These are phyloP conservation scores for Drosophila buzzatii DNA, from an alignment of 2,888 invertebrate species.

Conservation along the genomic window DNA sequence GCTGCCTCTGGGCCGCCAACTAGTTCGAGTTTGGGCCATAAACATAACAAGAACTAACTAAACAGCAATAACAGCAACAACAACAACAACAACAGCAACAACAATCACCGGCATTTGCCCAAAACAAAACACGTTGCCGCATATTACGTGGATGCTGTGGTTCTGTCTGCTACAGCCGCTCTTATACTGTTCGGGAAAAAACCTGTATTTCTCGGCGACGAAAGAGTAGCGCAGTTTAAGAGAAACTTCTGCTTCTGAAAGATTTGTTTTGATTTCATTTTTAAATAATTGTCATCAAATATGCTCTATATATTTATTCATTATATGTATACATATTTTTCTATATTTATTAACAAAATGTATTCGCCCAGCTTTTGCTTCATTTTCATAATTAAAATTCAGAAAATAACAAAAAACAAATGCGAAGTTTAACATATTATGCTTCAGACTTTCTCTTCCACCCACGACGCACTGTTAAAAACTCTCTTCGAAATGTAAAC, in stretches of 20 bases:
- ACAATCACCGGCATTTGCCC: conserved; percentile 64
- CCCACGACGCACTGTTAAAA: conserved; percentile 5
- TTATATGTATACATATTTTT: too few relatives aligned
- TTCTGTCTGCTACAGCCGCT: conserved; percentile 12
- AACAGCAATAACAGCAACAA: conserved; percentile 33
- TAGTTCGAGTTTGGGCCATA: conserved; percentile 47
- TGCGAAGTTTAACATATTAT: not conserved
- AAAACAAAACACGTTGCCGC: conserved; percentile 61
- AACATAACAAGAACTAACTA: conserved; percentile 54
- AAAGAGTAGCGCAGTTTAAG: conserved; percentile 34
- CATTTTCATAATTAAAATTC: not conserved
- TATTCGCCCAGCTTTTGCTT: not conserved
- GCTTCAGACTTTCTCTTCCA: conserved; percentile 16
- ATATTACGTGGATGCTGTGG: conserved; percentile 1
- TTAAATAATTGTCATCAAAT: not conserved
- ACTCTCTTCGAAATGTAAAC: conserved; percentile 19
- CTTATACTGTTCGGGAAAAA: conserved; percentile 49
- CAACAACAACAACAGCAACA: conserved; percentile 34
- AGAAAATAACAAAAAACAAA: not conserved
- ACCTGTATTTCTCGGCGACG: conserved; percentile 41
- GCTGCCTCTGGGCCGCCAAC: conserved; percentile 42
- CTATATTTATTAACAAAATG: not conserved
- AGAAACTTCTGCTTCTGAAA: conserved; percentile 1
- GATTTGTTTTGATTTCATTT: conserved; percentile 5
- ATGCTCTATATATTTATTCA: not conserved